These are phyloP conservation scores for Anarhynchus alexandrinus DNA, from an alignment of 2,113 vertebrate species.

Conservation along the genomic window DNA sequence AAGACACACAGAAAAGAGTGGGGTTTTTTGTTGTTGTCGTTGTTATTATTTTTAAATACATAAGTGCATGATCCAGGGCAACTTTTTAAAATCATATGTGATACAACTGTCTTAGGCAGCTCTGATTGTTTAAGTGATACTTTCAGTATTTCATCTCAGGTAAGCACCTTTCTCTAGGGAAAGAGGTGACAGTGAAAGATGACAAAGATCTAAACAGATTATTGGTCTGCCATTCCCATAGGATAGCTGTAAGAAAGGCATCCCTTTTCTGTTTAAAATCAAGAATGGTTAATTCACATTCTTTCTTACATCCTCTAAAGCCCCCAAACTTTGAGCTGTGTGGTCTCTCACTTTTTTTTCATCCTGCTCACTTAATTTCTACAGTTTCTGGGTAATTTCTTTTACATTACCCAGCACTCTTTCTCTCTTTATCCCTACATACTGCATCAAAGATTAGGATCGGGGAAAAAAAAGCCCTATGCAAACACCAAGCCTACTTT, in stretches of 20 bases:
- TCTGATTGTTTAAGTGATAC: background rate
- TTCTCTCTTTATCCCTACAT: background rate
- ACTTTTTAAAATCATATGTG: background rate
- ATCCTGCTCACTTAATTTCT: background rate
- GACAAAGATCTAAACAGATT: background rate
- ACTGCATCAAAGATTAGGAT: background rate
- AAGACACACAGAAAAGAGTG: background rate
- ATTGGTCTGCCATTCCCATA: background rate
- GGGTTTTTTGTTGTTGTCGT: background rate
- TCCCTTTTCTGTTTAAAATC: background rate
- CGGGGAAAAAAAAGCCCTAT: rapidly evolving
- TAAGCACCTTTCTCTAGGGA: background rate
- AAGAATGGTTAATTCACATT: background rate
- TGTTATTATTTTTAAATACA: background rate
- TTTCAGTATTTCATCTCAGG: background rate
- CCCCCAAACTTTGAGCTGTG: background rate
- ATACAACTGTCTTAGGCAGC: background rate
- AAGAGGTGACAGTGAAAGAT: background rate
- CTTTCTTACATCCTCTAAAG: background rate
- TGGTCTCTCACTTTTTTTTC: background rate
- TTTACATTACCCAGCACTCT: background rate
- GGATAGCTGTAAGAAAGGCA: background rate
- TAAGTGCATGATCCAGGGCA: background rate
- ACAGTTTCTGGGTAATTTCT: background rate
- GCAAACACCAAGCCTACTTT: background rate